Conservation (phyloP, 1,140 invertebrate species). For the Trinorchestia longiramus region DNA sequence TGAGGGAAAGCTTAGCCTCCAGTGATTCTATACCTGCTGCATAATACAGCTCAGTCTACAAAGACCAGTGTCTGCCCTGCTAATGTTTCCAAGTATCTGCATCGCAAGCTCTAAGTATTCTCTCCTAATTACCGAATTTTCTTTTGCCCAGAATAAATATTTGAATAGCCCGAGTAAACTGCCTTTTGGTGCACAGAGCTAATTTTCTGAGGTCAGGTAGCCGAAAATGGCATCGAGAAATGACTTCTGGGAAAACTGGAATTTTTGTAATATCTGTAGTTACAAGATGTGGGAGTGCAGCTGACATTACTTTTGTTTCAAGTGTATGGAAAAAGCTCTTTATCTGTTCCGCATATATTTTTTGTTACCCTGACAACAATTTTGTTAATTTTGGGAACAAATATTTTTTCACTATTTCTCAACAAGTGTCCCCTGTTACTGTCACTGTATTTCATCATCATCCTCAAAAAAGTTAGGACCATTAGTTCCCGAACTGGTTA, state of each 20-base stretch:
- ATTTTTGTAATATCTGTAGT: background rate
- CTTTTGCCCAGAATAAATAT: background rate
- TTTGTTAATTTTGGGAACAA: background rate
- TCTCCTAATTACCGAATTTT: constrained; percentile 1
- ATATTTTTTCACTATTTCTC: background rate
- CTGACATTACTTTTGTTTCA: background rate
- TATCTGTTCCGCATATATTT: background rate
- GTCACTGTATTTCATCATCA: background rate
- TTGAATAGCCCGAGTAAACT: background rate
- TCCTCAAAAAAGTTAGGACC: too few relatives aligned
- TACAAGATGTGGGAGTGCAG: background rate
- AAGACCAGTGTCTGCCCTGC: background rate
- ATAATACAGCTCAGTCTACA: background rate
- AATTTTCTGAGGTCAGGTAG: background rate
- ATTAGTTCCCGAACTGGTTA: too few relatives aligned
- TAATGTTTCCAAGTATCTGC: background rate
- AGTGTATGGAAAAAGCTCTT: background rate
- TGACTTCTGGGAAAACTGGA: background rate
- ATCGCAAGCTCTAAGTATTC: background rate
- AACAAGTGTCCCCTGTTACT: background rate
- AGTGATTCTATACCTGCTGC: background rate
- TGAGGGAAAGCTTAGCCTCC: background rate
- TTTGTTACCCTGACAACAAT: background rate
- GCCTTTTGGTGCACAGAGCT: background rate
- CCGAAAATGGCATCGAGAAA: background rate